Evolutionary conservation across 2,797 vertebrate genomes (phyloP).

Genomic region (Telmatherina bonti): DNA sequence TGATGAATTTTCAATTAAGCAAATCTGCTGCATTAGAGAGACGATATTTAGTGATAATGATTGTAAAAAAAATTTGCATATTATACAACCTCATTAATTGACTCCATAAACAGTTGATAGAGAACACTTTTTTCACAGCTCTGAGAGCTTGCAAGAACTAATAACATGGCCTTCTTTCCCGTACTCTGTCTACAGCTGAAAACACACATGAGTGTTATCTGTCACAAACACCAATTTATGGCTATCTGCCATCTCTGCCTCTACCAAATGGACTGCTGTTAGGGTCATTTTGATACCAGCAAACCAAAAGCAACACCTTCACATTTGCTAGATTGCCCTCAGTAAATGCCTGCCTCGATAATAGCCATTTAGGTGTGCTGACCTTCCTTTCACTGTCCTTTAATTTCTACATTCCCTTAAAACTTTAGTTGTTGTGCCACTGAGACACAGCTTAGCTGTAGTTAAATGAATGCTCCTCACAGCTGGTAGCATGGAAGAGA

Average conservation of each 20-base stretch:
- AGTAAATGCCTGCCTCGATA: constrained; percentile 32
- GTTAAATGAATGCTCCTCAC: constrained; percentile 67
- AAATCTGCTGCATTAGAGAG: neutral
- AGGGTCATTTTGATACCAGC: constrained; percentile 37
- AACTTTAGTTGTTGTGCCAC: constrained; percentile 58
- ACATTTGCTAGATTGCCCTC: constrained; percentile 64
- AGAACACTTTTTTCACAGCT: neutral
- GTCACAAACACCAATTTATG: constrained; percentile 40
- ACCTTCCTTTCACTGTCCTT: constrained; percentile 43
- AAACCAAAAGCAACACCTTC: constrained; percentile 50
- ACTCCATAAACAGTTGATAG: neutral
- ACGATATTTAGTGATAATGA: neutral
- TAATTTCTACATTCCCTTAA: constrained; percentile 52
- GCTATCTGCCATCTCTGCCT: constrained; percentile 28
- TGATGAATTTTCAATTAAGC: neutral
- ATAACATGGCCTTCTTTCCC: constrained; percentile 24
- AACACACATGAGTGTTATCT: constrained; percentile 34
- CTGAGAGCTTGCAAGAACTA: constrained; percentile 16
- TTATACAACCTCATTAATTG: neutral
- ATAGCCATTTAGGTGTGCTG: constrained; percentile 14
- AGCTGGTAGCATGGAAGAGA: constrained; percentile 60
- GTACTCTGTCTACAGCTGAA: constrained; percentile 31
- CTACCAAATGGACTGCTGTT: constrained; percentile 69
- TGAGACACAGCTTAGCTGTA: constrained; percentile 46
- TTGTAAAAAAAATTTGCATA: neutral